Conservation (phyloP, 2,113 vertebrate species). For the Cacatua alba region DNA sequence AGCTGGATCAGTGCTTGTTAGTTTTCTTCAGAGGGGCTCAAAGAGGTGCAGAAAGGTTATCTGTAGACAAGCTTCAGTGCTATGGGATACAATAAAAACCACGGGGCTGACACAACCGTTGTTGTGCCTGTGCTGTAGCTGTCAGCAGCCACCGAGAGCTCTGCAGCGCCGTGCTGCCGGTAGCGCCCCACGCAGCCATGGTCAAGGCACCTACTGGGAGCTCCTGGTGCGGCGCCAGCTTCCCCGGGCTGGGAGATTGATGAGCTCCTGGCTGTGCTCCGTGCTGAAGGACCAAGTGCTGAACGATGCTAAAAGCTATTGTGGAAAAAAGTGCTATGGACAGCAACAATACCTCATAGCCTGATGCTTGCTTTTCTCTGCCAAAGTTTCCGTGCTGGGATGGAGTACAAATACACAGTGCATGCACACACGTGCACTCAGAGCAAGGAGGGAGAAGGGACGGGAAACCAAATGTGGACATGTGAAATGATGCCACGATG, state of each 20-base stretch:
- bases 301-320: neutral
- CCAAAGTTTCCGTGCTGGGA: neutral
- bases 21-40: neutral
- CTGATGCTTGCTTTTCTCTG: neutral
- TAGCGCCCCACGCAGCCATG: accelerated
- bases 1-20: neutral
- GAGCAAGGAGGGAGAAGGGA: neutral
- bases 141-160: neutral
- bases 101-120: neutral
- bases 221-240: neutral
- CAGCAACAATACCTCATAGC: neutral
- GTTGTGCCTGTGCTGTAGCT: neutral
- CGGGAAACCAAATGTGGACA: neutral
- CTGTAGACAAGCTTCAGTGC: neutral
- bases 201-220: neutral
- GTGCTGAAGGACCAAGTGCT: neutral
- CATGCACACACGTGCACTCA: accelerated
- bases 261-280: neutral
- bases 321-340: neutral
- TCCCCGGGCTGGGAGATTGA: neutral
- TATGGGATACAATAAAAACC: neutral
- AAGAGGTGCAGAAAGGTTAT: neutral
- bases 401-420: neutral
- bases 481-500: neutral
- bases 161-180: accelerated